A percentile compares a stretch with the other conserved stretches of the same genome.
Evolutionary conservation across 2,113 vertebrate species (phyloP).

Genomic region (Mormoops blainvillei): DNA sequence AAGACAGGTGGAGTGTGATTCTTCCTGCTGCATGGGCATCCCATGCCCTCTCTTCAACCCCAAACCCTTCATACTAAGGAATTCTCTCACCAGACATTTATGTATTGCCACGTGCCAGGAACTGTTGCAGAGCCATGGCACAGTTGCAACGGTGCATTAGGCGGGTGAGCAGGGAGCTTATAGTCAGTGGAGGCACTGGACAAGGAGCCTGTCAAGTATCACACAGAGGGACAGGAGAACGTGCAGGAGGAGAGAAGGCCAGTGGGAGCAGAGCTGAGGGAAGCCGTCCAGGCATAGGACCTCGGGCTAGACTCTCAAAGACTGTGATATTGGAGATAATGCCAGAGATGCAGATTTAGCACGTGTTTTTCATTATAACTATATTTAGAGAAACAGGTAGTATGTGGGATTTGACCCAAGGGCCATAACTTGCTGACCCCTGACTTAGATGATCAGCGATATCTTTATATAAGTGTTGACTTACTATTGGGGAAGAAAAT

Average conservation of each 20-base stretch:
- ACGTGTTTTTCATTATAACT: neutral
- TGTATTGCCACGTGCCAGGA: neutral
- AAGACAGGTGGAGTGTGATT: neutral
- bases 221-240: neutral
- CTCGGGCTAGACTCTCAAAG: neutral
- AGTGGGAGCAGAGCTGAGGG: neutral
- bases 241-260: neutral
- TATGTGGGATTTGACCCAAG: neutral
- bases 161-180: neutral
- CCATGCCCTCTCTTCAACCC: neutral
- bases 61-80: neutral
- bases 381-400: neutral
- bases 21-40: neutral
- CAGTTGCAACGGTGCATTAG: neutral
- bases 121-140: neutral
- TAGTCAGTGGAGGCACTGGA: neutral
- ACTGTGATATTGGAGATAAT: neutral
- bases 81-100: neutral
- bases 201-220: neutral
- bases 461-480: neutral
- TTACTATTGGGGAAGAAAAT: neutral
- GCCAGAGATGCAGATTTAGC: neutral
- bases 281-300: neutral
- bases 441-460: neutral
- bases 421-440: neutral